Percentiles rank a stretch among this genome's conserved stretches.
phyloP scores from a whole-genome alignment of 2,888 invertebrate genomes.

The Hecatera dysodea region DNA sequence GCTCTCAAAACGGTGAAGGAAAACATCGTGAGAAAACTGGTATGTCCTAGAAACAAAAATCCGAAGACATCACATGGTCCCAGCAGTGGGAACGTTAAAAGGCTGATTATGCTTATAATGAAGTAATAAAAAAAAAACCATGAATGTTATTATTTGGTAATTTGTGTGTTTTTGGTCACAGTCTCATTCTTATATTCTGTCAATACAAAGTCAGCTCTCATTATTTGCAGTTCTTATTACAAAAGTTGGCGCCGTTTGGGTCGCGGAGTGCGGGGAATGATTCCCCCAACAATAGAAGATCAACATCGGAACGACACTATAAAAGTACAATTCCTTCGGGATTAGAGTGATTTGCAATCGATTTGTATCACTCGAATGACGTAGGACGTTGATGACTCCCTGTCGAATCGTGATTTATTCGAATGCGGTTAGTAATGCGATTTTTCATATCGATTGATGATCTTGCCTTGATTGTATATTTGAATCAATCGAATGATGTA shows the following conservation, averaged over 20 bases:
- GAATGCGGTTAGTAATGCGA: background rate
- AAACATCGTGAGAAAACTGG: too few relatives aligned
- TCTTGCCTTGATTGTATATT: background rate
- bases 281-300: constrained; percentile 53
- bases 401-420: constrained; percentile 16
- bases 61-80: too few relatives aligned
- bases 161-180: too few relatives aligned
- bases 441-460: background rate
- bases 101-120: too few relatives aligned
- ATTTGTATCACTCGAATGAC: constrained; percentile 40
- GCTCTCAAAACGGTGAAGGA: too few relatives aligned
- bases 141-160: too few relatives aligned
- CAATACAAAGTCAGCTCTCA: constrained; percentile 7
- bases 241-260: constrained; percentile 35
- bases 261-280: constrained; percentile 26
- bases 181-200: too few relatives aligned
- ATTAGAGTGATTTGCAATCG: constrained; percentile 53
- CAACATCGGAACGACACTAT: constrained; percentile 46
- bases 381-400: constrained; percentile 14
- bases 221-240: constrained; percentile 36
- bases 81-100: too few relatives aligned
- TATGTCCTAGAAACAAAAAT: too few relatives aligned
- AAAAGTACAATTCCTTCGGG: constrained; percentile 54
- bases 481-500: too few relatives aligned
- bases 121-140: too few relatives aligned